Conservation (phyloP, 2,888 invertebrate genomes). For the Halictus quadricinctus region DNA sequence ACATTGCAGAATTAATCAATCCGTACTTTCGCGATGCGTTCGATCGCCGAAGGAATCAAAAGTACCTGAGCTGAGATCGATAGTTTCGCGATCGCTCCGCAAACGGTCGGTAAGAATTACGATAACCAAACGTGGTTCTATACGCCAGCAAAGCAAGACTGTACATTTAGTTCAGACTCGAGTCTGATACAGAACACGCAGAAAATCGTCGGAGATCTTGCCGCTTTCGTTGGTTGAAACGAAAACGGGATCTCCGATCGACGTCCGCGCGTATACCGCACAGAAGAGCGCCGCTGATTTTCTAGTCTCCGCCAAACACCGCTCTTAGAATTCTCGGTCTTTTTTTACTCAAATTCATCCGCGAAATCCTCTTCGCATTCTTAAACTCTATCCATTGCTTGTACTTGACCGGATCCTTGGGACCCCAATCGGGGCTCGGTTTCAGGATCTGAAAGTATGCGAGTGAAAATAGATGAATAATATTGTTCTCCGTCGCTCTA, state of each 20-base stretch:
- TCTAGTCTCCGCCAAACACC: conserved; percentile 44
- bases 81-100: background rate
- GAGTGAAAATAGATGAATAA: background rate
- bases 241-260: background rate
- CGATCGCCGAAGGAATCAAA: background rate
- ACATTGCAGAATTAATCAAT: background rate
- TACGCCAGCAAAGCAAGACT: background rate
- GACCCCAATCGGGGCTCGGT: conserved; percentile 86
- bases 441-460: conserved; percentile 82
- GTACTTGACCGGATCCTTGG: conserved; percentile 83
- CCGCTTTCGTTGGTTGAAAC: background rate
- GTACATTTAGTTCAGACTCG: conserved; percentile 20
- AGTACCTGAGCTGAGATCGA: background rate
- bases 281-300: background rate
- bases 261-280: too few species aligned
- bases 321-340: conserved; percentile 51
- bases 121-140: background rate
- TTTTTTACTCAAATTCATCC: conserved; percentile 28
- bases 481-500: background rate
- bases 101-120: background rate
- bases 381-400: conserved; percentile 86
- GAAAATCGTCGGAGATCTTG: background rate
- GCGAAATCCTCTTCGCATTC: conserved; percentile 81
- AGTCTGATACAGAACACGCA: background rate
- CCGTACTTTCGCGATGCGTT: background rate